Conservation (phyloP, 1,140 invertebrate genomes). For the Drosophila ohnishii region DNA sequence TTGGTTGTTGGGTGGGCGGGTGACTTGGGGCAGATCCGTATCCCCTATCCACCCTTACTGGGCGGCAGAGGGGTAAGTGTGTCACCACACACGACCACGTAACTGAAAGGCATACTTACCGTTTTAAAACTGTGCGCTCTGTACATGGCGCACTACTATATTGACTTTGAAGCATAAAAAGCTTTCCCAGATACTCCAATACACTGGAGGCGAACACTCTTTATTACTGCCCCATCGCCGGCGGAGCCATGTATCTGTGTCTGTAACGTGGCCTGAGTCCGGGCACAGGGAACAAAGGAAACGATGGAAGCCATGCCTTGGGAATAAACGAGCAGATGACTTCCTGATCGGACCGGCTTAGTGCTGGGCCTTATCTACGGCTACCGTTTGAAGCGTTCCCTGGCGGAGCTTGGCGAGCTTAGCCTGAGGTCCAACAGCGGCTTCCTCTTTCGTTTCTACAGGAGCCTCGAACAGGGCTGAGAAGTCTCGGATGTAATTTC, state of each 20-base stretch:
- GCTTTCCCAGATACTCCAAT: slow-evolving; percentile 76
- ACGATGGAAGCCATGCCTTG: slow-evolving; percentile 25
- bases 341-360: slow-evolving; percentile 49
- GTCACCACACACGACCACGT: slow-evolving; percentile 67
- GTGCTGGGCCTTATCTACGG: slow-evolving; percentile 2
- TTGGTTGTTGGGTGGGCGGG: slow-evolving; percentile 5
- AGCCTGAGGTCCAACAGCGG: not conserved
- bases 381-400: not conserved
- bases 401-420: not conserved
- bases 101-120: slow-evolving; percentile 72
- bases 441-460: slow-evolving; percentile 7
- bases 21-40: slow-evolving; percentile 4
- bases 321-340: slow-evolving; percentile 41
- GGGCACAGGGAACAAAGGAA: slow-evolving; percentile 30
- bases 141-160: slow-evolving; percentile 69
- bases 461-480: slow-evolving; percentile 34
- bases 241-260: slow-evolving; percentile 24
- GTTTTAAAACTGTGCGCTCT: slow-evolving; percentile 74
- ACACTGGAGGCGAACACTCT: slow-evolving; percentile 61
- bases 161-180: slow-evolving; percentile 80
- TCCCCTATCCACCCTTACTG: slow-evolving; percentile 3
- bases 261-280: slow-evolving; percentile 9
- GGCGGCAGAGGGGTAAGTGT: slow-evolving; percentile 21
- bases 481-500: slow-evolving; percentile 22
- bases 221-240: slow-evolving; percentile 56